Evolutionary conservation across 1,140 invertebrate genomes (phyloP).

Genomic region (Eriocheir sinensis): DNA sequence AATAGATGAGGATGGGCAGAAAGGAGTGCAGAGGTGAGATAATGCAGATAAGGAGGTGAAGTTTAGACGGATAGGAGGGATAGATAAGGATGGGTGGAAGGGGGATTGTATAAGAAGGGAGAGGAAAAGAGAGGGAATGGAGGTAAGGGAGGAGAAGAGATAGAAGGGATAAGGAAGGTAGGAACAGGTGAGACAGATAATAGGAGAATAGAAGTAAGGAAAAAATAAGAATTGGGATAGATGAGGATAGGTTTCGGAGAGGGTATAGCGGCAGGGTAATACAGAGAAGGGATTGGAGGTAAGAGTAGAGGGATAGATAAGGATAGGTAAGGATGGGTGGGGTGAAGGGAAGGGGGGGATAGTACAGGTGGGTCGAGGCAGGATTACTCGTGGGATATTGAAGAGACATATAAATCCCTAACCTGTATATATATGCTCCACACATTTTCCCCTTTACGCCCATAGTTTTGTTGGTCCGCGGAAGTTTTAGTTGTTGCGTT

Average conservation of each 20-base stretch:
- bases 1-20: not conserved
- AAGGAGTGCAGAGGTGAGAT: not conserved
- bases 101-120: not conserved
- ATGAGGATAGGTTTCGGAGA: not conserved
- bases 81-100: not conserved
- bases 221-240: not conserved
- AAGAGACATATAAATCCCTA: slow-evolving; percentile 12
- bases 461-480: no score
- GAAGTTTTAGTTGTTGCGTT: no score
- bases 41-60: not conserved
- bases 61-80: not conserved
- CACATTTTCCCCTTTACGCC: slow-evolving; percentile 9
- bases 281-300: not conserved
- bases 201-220: no score
- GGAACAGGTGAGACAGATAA: no score
- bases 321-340: no score
- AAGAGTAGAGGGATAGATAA: not conserved
- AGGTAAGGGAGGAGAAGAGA: not conserved
- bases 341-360: not conserved
- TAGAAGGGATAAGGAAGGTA: not conserved
- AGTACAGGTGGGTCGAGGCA: not conserved
- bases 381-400: slow-evolving; percentile 23
- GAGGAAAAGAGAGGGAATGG: not conserved
- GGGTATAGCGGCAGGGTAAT: no score
- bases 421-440: not conserved